Evolutionary conservation across 2,888 invertebrate species (phyloP), one percentile per base, ranked within the genome.

Genomic region (Drosophila fungiperda): DNA sequence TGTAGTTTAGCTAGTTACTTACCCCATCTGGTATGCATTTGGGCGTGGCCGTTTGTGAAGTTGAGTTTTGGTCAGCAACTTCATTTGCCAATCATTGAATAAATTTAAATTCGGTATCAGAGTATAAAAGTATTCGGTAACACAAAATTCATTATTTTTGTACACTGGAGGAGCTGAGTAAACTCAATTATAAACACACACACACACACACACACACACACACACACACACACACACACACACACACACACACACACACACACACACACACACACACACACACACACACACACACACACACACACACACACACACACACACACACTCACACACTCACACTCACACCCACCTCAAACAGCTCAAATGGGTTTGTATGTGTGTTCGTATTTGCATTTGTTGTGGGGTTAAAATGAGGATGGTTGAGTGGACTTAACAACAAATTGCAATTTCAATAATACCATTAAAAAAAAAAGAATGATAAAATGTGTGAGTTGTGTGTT

Each of bases 111-210:
- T 20, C 45, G 45, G 20, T 20, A 15, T 7, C 20, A 12, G 20
- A 15, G 45, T 45, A 15, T 3, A 45, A 12, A 15, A 23, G 45
- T 45, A 45, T 45, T 45, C 15, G 8, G 7, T 23, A 20, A 3
- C 11, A 5, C 45, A 12, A 45, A 45, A 20, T 45, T 45, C 15
- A 7, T 23, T 23, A 15, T 15, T 20, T 20, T 20, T 23, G 7
- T 0, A 1, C 3, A 45, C 7, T 11, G 20, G 36, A n/a, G 58
- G 40, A 55, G 69, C 60, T 49, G 63, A 49, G 57, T 53, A 78
- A 87, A 83, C 84, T 89, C 87, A 89, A 84, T 84, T 87, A 87
- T 87, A 81, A 68, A 63, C 29, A 66, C 66, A 68, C 63, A 48
- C 12, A 52, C 50, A 42, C n/a, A 23, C 23, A 23, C 23, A 23